Conservation (phyloP, 2,113 vertebrate genomes). For the Columba janthina region DNA sequence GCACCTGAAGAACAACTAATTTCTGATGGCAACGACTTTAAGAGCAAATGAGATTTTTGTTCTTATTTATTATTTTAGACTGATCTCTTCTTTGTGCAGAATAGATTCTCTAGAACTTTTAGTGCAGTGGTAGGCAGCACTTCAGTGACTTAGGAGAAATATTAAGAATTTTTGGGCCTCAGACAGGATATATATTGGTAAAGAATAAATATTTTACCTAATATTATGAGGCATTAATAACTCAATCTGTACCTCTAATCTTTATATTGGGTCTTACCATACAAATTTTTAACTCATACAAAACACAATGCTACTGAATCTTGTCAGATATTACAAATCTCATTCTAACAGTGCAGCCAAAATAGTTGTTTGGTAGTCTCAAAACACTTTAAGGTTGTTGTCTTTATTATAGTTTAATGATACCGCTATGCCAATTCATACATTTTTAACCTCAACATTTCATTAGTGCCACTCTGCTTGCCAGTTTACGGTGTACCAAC, state of each 20-base stretch:
- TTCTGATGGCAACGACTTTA: not conserved
- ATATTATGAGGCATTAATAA: not conserved
- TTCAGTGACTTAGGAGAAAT: not conserved
- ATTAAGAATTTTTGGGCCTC: not conserved
- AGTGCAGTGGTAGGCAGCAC: not conserved
- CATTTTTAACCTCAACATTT: constrained; percentile 15
- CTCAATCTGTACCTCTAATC: not conserved
- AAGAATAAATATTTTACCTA: not conserved
- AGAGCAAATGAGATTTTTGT: not conserved
- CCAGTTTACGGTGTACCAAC: not conserved
- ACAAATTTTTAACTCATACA: not conserved
- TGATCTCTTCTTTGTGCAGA: not conserved
- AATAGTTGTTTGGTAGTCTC: not conserved
- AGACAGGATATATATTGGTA: not conserved
- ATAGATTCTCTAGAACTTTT: not conserved
- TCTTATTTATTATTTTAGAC: not conserved
- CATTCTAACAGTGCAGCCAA: not conserved
- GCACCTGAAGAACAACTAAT: not conserved
- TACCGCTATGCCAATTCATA: not conserved
- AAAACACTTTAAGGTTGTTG: not conserved
- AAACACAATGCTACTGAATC: not conserved
- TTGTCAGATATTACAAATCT: not conserved
- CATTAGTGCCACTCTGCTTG: not conserved
- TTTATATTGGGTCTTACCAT: not conserved
- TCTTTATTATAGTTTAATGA: constrained; percentile 5